Percentiles rank a stretch among this genome's conserved stretches.
Evolutionary conservation across 2,888 invertebrate species (phyloP).

Genomic region (Altica lythri): DNA sequence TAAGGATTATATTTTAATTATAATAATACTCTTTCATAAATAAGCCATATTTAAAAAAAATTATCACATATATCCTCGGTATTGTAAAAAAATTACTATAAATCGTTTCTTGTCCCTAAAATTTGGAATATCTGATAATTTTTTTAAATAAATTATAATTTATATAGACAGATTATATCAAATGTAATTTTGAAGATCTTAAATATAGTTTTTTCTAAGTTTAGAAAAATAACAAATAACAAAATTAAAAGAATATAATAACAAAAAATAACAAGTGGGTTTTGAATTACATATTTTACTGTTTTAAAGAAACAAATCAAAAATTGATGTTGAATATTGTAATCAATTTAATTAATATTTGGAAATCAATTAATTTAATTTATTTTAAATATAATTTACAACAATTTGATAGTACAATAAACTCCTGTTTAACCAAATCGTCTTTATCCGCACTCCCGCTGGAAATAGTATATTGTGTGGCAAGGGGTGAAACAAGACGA

Average conservation of each 20-base stretch:
- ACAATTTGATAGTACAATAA: too few species aligned
- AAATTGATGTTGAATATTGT: slow-evolving; percentile 21
- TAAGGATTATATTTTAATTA: background rate
- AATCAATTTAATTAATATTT: too few species aligned
- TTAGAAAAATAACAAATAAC: slow-evolving; percentile 39
- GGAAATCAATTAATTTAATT: background rate
- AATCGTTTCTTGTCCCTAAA: slow-evolving; percentile 5
- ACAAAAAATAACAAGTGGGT: slow-evolving; percentile 39
- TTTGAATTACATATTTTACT: slow-evolving; percentile 28
- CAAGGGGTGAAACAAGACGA: too few species aligned
- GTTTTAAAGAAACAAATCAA: slow-evolving; percentile 3
- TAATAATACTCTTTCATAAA: slow-evolving; percentile 6
- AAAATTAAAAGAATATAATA: slow-evolving; percentile 38
- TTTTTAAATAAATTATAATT: slow-evolving; percentile 21
- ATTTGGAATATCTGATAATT: slow-evolving; percentile 24
- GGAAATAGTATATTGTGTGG: too few species aligned
- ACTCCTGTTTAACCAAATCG: too few species aligned
- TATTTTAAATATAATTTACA: too few species aligned
- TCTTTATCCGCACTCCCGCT: too few species aligned
- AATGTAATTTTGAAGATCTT: slow-evolving; percentile 25
- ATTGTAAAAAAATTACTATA: slow-evolving; percentile 20
- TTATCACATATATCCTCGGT: slow-evolving; percentile 23
- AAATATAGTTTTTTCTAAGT: slow-evolving; percentile 24
- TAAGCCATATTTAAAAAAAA: slow-evolving; percentile 9
- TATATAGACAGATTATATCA: slow-evolving; percentile 15